Percentiles rank a stretch among this genome's conserved stretches.
phyloP scores from a whole-genome alignment of 2,113 vertebrate genomes.

The Clarias magur region DNA sequence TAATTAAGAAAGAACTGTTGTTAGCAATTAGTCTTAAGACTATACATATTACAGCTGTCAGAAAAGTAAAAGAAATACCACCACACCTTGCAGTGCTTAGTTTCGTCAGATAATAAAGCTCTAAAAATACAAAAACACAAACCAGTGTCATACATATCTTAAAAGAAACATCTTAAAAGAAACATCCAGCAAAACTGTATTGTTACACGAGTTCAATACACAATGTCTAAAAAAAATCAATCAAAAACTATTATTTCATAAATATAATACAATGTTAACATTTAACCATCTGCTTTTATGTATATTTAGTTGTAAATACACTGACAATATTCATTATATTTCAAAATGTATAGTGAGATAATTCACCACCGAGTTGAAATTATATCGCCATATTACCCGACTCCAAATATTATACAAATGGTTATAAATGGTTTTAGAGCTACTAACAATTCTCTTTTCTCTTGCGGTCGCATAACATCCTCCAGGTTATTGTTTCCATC shows the following conservation, averaged over 20 bases:
- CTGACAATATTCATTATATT: neutral
- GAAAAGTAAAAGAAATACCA: neutral
- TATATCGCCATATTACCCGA: neutral
- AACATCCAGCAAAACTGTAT: neutral
- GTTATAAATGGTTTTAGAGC: neutral
- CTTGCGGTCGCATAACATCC: neutral
- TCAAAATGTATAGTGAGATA: neutral
- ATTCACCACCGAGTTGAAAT: neutral
- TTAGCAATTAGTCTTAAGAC: neutral
- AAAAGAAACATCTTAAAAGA: too few relatives aligned
- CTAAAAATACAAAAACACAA: neutral
- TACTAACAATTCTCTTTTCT: slow-evolving; percentile 2
- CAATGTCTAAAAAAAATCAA: neutral
- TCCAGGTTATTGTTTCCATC: slow-evolving; percentile 39
- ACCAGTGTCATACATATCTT: neutral
- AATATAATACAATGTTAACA: neutral
- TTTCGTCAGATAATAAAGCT: neutral
- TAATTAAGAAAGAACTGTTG: neutral
- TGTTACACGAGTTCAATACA: neutral
- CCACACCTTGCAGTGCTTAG: slow-evolving; percentile 30
- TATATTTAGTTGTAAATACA: neutral
- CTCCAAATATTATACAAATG: neutral
- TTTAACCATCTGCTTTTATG: neutral
- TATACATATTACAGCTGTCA: neutral
- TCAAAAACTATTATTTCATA: neutral